These are phyloP conservation scores for Nerophis lumbriciformis DNA, from an alignment of 2,113 vertebrate species.

Conservation along the genomic window DNA sequence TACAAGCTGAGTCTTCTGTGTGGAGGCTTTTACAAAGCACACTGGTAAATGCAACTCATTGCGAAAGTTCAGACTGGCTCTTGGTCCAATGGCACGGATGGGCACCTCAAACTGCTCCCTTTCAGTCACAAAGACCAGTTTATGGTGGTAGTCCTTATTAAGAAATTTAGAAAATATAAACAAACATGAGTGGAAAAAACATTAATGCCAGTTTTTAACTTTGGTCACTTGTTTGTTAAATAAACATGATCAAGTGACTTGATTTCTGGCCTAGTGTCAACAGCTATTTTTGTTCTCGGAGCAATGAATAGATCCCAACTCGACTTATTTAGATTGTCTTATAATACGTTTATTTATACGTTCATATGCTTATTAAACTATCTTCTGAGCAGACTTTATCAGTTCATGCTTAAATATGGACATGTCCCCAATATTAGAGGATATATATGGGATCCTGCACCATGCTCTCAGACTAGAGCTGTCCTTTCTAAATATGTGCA, in stretches of 20 bases:
- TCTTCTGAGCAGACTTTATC: too few relatives aligned
- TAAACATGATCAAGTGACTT: background rate
- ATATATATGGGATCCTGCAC: too few relatives aligned
- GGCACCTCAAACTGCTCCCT: conserved; percentile 80
- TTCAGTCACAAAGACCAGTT: conserved; percentile 75
- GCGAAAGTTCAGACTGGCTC: conserved; percentile 79
- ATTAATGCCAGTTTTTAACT: background rate
- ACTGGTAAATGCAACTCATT: conserved; percentile 74
- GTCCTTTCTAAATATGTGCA: too few relatives aligned
- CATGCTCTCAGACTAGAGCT: too few relatives aligned
- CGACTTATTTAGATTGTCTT: too few relatives aligned
- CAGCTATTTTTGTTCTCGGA: background rate
- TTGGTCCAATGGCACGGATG: conserved; percentile 73
- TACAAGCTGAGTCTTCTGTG: conserved; percentile 75
- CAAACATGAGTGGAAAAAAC: background rate
- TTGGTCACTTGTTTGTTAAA: background rate
- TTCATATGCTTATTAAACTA: too few relatives aligned
- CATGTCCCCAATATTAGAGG: too few relatives aligned
- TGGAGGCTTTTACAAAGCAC: conserved; percentile 77
- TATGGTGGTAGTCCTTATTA: conserved; percentile 79
- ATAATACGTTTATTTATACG: too few relatives aligned
- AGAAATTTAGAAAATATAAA: background rate
- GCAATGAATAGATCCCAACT: too few relatives aligned
- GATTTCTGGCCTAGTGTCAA: background rate
- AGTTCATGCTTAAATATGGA: too few relatives aligned